Evolutionary conservation across 2,888 invertebrate genomes (phyloP).

Genomic region (Stenichneumon culpator): DNA sequence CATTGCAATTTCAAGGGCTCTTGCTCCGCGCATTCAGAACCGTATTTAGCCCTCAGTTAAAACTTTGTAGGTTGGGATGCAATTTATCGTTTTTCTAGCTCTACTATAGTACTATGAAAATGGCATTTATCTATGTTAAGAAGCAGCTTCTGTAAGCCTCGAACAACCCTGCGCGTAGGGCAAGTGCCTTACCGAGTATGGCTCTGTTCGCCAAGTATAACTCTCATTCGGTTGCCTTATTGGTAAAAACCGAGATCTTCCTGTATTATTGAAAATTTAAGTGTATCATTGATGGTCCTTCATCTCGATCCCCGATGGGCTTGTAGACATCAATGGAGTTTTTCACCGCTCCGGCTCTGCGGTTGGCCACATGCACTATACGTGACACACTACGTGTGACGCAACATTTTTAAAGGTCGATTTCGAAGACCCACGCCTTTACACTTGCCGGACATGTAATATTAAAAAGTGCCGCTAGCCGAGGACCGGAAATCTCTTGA

Average conservation of each 20-base stretch:
- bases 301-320: background rate
- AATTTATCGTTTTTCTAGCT: slow-evolving; percentile 46
- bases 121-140: background rate
- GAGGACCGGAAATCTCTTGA: slow-evolving; percentile 74
- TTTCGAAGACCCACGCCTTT: background rate
- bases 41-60: slow-evolving; percentile 45
- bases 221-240: slow-evolving; percentile 1
- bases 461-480: background rate
- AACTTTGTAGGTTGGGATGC: slow-evolving; percentile 39
- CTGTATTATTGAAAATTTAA: background rate
- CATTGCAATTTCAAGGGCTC: slow-evolving; percentile 47
- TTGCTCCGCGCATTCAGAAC: slow-evolving; percentile 8
- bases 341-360: background rate
- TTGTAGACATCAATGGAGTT: background rate
- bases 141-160: background rate
- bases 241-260: slow-evolving; percentile 4
- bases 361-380: background rate
- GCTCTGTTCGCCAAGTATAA: background rate
- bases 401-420: background rate
- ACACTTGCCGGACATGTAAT: background rate
- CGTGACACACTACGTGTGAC: background rate
- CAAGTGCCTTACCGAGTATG: background rate
- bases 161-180: background rate
- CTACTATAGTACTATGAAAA: slow-evolving; percentile 27
- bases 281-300: background rate